Conservation (phyloP, 2,888 invertebrate genomes). For the Entomobrya multifasciata region DNA sequence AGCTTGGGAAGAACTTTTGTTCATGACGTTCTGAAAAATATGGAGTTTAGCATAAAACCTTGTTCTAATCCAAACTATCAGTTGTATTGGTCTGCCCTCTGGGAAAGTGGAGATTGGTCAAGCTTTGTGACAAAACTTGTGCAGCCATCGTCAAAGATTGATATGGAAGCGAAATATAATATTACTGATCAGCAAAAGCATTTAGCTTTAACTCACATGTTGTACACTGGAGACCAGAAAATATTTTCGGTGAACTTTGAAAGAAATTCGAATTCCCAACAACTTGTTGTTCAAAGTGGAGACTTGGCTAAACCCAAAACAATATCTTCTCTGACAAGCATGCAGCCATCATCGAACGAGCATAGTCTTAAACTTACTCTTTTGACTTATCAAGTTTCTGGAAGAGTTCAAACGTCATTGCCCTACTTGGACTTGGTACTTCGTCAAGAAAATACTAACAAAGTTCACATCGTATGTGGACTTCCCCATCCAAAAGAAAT, state of each 20-base stretch:
- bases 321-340: conserved; percentile 26
- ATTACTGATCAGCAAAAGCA: conserved; percentile 43
- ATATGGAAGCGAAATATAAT: conserved; percentile 53
- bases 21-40: conserved; percentile 62
- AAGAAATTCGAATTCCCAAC: not conserved
- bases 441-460: conserved; percentile 62
- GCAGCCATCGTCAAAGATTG: conserved; percentile 75
- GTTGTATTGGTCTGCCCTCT: conserved; percentile 24
- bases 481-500: conserved; percentile 80
- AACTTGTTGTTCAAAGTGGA: conserved; percentile 34
- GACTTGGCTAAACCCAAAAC: conserved; percentile 42
- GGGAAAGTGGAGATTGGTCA: conserved; percentile 67
- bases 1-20: conserved; percentile 71
- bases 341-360: not conserved
- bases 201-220: conserved; percentile 22
- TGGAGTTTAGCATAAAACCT: conserved; percentile 52
- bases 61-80: conserved; percentile 45
- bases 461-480: conserved; percentile 78
- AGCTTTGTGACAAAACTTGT: conserved; percentile 26
- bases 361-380: conserved; percentile 31
- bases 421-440: conserved; percentile 74
- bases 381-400: conserved; percentile 27
- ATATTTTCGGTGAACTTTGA: conserved; percentile 5
- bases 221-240: conserved; percentile 54
- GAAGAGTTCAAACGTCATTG: conserved; percentile 31